Base-by-base conservation (phyloP, 1,140 invertebrate species). In the Drosophila obscura region DNA sequence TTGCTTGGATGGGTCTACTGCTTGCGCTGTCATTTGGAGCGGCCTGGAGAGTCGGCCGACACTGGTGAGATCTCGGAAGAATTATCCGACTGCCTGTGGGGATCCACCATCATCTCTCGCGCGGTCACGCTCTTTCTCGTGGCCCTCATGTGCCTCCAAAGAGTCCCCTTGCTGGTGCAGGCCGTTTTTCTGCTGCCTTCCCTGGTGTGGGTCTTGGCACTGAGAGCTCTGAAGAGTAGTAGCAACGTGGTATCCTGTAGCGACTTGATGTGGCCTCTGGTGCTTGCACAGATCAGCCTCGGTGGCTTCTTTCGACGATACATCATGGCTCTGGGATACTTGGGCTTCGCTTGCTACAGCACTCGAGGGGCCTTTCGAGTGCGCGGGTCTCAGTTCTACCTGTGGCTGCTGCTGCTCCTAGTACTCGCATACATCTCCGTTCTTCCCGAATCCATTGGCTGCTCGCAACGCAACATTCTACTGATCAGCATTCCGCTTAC, bases 1-100 rank as follows among this genome's bases (percentile, higher is more conserved):
- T 95, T 95, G 90, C 44, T 96, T 35, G 94, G 94, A 2, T 96
- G 96, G 96, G 19, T 79, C 2, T 69, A 58, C n/a, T 45, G 65
- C 16, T 11, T 83, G n/a, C 45, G 41, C 2, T 64, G 48, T 16
- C 49, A 50, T 4, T 13, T 64, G 15, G 11, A 9, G 1, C 8
- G 4, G 6, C 5, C 44, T 9, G 2, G 8, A 1, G 16, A 26
- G 41, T 1, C n/a, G 22, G 16, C 15, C 5, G 11, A 41, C 2
- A 1, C 19, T 6, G 26, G 7, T 0, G 16, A 44, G 2, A 11
- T 49, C 5, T 35, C 8, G 13, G 31, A 48, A 0, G 22, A 7
- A 24, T 9, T 22, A 2, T 48, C 41, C 1, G 7, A 11, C 0
- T 11, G 24, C 0, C 11, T 52, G 8, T 8, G 16, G 16, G 4